These are phyloP conservation scores for Chloroceryle inda DNA, from an alignment of 2,797 vertebrate genomes.

Conservation along the genomic window DNA sequence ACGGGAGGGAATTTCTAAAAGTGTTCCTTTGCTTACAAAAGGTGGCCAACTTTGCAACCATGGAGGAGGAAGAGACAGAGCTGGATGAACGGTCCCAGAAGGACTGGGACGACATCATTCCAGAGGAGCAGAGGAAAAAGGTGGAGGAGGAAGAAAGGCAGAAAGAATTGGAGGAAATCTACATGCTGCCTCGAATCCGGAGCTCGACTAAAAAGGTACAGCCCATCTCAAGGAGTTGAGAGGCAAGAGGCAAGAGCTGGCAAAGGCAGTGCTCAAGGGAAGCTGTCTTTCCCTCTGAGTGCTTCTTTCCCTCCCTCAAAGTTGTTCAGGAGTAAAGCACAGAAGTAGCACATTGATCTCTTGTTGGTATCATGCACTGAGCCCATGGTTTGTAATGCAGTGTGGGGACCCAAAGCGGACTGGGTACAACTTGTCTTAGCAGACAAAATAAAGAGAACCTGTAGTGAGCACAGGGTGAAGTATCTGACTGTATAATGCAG, in stretches of 20 bases:
- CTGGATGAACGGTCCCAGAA: constrained; percentile 84
- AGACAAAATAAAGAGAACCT: not conserved
- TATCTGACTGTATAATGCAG: not conserved
- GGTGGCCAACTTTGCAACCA: constrained; percentile 98
- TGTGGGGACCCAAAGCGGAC: not conserved
- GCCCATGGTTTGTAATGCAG: not conserved
- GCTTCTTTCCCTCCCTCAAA: not conserved
- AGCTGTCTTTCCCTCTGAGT: not conserved
- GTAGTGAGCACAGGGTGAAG: not conserved
- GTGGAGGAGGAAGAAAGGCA: constrained; percentile 96
- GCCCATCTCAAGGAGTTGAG: not conserved
- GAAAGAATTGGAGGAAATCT: constrained; percentile 96
- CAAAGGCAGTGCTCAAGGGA: not conserved
- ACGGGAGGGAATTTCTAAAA: not conserved
- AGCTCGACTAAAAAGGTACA: constrained; percentile 95
- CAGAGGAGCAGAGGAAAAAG: constrained; percentile 92
- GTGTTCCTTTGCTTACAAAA: constrained; percentile 69
- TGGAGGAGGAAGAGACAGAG: constrained; percentile 92
- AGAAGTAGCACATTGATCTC: not conserved
- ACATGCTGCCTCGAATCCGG: constrained; percentile 96
- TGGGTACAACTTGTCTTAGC: not conserved
- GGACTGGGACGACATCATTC: constrained; percentile 98
- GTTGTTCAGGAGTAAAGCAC: not conserved
- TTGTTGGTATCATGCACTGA: not conserved
- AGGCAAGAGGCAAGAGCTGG: not conserved